Conservation (phyloP, 2,113 vertebrate genomes). For the Eulacestoma nigropectus region DNA sequence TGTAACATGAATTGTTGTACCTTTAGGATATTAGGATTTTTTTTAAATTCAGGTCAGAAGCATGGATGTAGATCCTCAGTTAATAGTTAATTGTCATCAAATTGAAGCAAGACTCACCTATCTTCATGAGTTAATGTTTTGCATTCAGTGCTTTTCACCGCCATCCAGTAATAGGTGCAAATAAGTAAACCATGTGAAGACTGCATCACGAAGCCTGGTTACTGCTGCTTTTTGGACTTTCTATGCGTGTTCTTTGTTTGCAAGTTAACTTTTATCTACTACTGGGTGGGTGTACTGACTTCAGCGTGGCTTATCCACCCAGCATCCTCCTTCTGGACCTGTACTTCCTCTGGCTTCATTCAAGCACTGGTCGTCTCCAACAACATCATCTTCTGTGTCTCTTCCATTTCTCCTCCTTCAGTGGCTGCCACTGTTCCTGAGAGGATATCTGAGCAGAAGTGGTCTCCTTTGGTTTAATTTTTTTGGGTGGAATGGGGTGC, state of each 20-base stretch:
- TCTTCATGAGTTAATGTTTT: not conserved
- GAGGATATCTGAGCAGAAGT: not conserved
- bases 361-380: not conserved
- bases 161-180: not conserved
- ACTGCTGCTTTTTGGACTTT: not conserved
- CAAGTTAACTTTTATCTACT: not conserved
- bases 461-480: not conserved
- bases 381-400: not conserved
- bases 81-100: not conserved
- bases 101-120: not conserved
- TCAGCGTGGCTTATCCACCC: not conserved
- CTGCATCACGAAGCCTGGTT: not conserved
- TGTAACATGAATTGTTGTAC: not conserved
- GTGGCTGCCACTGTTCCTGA: not conserved
- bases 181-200: not conserved
- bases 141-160: not conserved
- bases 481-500: not conserved
- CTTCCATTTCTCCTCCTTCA: not conserved
- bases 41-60: not conserved
- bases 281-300: accelerated
- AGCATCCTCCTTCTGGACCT: not conserved
- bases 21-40: not conserved
- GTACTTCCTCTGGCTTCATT: not conserved
- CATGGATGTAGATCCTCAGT: not conserved
- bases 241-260: not conserved